Evolutionary conservation across 2,888 invertebrate species (phyloP).

Genomic region (Nomada fucata): DNA sequence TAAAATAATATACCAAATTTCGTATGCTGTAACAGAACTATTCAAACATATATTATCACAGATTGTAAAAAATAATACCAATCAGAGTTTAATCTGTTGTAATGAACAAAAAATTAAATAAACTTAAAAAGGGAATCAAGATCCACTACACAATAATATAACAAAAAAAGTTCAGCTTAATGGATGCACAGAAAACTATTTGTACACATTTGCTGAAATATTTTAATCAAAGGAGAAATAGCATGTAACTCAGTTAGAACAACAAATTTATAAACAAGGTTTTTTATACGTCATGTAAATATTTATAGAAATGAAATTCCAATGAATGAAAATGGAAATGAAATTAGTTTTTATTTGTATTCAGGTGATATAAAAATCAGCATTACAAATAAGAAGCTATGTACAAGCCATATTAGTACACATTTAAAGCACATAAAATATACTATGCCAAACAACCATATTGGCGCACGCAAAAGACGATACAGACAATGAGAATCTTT

Average conservation of each 20-base stretch:
- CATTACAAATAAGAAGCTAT: not conserved
- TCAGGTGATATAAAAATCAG: constrained; percentile 1
- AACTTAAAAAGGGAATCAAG: not conserved
- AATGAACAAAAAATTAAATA: not conserved
- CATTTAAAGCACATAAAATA: not conserved
- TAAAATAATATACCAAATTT: no score
- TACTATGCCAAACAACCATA: not conserved
- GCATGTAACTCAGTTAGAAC: not conserved
- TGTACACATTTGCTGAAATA: not conserved
- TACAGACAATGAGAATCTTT: not conserved
- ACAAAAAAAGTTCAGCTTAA: no score
- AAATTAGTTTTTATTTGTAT: not conserved
- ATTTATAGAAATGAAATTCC: not conserved
- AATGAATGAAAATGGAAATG: not conserved
- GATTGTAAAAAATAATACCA: no score
- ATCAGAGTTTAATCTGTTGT: no score
- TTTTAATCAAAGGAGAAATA: not conserved
- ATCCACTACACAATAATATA: no score
- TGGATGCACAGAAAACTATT: not conserved
- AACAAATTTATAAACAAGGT: not conserved
- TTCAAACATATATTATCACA: no score
- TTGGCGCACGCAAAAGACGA: not conserved
- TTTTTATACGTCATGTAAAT: not conserved
- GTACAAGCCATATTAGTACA: constrained; percentile 12
- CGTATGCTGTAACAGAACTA: no score